These are phyloP conservation scores for Apteryx mantelli DNA, from an alignment of 2,113 vertebrate species.

Conservation along the genomic window DNA sequence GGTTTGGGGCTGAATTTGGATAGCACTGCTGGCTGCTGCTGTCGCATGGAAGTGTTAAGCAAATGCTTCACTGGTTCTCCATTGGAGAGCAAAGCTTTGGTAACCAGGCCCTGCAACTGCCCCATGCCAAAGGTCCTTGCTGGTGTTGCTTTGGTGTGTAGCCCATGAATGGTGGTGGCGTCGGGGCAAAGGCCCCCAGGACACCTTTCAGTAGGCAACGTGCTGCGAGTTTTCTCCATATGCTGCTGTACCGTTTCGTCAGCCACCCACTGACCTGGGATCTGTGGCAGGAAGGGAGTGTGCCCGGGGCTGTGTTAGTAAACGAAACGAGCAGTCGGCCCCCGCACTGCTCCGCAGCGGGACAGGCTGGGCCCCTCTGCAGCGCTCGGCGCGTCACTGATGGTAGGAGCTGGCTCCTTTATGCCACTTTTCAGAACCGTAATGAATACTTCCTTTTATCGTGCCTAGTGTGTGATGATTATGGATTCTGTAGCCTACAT, in stretches of 20 bases:
- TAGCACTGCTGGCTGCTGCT: rapidly evolving
- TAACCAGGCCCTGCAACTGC: background rate
- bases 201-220: too few species aligned
- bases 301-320: background rate
- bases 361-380: background rate
- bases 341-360: background rate
- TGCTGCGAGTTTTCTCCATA: background rate
- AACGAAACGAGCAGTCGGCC: background rate
- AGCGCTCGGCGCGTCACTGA: too few species aligned
- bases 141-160: rapidly evolving
- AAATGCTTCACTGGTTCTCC: background rate
- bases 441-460: background rate
- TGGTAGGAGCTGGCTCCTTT: background rate
- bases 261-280: background rate
- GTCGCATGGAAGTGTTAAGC: rapidly evolving
- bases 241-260: background rate
- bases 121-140: rapidly evolving
- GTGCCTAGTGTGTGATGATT: rapidly evolving
- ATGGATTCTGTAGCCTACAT: rapidly evolving
- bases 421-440: rapidly evolving
- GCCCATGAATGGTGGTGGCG: rapidly evolving
- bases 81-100: rapidly evolving
- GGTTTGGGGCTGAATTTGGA: background rate
- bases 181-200: too few species aligned
- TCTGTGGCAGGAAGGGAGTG: background rate